A percentile compares a stretch with the other conserved stretches of the same genome.
Evolutionary conservation across 2,113 vertebrate species (phyloP).

Genomic region (rat (Rattus norvegicus)): GRCr8 NC_086034.1:7145501-7146000

Average conservation of each 20-base stretch:
- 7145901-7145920: neutral
- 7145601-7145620: neutral
- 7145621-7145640: neutral
- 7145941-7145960: neutral
- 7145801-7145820: neutral
- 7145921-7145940: neutral
- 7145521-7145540: neutral
- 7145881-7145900: neutral
- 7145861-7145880: neutral
- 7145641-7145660: neutral
- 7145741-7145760: neutral
- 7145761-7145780: neutral
- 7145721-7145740: neutral
- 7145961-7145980: neutral
- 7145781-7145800: neutral
- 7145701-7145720: neutral
- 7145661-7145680: neutral
- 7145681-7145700: neutral
- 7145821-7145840: neutral
- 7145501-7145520: neutral
- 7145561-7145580: neutral
- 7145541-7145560: conserved; percentile 11
- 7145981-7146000: neutral
- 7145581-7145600: conserved; percentile 19
- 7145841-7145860: neutral